phyloP scores from a whole-genome alignment of 1,140 invertebrate species.

The Drosophila arizonae region DNA sequence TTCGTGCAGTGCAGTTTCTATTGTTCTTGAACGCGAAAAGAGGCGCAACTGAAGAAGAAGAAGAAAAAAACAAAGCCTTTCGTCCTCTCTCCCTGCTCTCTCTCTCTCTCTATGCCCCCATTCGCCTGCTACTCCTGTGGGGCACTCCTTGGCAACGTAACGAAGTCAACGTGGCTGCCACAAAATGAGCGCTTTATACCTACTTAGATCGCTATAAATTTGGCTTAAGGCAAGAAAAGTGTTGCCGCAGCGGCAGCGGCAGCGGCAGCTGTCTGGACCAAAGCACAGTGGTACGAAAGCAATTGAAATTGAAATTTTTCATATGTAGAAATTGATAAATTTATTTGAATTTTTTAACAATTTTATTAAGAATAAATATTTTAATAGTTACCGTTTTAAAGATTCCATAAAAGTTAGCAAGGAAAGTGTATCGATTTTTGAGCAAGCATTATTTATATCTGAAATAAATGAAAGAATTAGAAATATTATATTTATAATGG shows the following conservation, averaged over 20 bases:
- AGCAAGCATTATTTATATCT: too few species aligned
- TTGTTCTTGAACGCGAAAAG: conserved; percentile 57
- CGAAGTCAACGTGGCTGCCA: conserved; percentile 65
- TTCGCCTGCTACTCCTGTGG: conserved; percentile 56
- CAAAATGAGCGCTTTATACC: conserved; percentile 81
- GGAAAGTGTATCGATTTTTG: too few species aligned
- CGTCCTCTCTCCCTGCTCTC: neutral
- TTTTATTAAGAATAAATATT: too few species aligned
- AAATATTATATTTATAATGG: neutral
- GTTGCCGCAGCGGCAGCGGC: conserved; percentile 46
- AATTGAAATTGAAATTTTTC: neutral
- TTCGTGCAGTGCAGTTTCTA: conserved; percentile 76
- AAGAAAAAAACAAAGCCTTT: conserved; percentile 38
- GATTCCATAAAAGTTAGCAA: too few species aligned
- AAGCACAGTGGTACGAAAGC: conserved; percentile 45
- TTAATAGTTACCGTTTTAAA: neutral
- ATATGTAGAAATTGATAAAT: too few species aligned
- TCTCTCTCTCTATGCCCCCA: too few species aligned
- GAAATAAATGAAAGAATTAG: neutral
- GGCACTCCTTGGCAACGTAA: conserved; percentile 76
- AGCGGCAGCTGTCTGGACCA: conserved; percentile 27
- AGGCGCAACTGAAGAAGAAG: conserved; percentile 41
- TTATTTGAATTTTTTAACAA: too few species aligned
- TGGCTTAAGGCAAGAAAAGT: conserved; percentile 81
- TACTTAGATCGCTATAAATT: conserved; percentile 81